Evolutionary conservation across 1,140 invertebrate species (phyloP), one percentile per base, ranked within the genome.

Genomic region (Drosophila melanica): DNA sequence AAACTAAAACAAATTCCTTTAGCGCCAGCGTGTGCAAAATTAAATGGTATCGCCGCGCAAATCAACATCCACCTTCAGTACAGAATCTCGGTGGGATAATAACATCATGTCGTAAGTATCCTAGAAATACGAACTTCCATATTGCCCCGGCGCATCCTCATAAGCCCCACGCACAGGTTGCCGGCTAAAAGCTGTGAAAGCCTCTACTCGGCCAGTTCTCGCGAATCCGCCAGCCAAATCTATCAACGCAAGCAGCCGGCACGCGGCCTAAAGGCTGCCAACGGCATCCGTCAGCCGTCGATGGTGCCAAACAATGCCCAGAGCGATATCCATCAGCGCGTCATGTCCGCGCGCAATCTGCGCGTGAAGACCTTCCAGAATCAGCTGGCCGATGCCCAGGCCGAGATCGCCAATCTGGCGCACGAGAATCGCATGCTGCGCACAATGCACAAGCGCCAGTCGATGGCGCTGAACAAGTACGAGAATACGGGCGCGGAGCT

Each of bases 331-430:
- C 93, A 94, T 20, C 95, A 96, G 90, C 93, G 95, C 27, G 94
- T 96, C 54, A 92, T 95, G 62, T 96, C 96, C 0, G 96, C 96
- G 3, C 96, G 96, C 92, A 94, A 96, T 71, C 92, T 96, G 60
- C 93, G 95, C 30, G 92, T 96, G 2, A 96, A 96, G 84, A 94
- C 95, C 62, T 91, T 96, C 48, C 96, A 96, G 92, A 97, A 96
- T 92, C 95, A 96, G 92, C 84, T 97, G 54, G 94, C 95, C 30
- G 95, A 96, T 92, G 95, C 95, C 10, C 96, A 96, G 89, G 95
- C 94, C 76, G 95, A 96, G 90, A 93, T 96, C 30, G 94, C 95
- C 94, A 95, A 96, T 92, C 82, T 96, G 14, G 93, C 94, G 16
- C 95, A 95, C 81, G 96, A 97, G 92, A 96, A 96, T 90, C 94